phyloP scores from a whole-genome alignment of 2,888 invertebrate species.

The Eupithecia inturbata region DNA sequence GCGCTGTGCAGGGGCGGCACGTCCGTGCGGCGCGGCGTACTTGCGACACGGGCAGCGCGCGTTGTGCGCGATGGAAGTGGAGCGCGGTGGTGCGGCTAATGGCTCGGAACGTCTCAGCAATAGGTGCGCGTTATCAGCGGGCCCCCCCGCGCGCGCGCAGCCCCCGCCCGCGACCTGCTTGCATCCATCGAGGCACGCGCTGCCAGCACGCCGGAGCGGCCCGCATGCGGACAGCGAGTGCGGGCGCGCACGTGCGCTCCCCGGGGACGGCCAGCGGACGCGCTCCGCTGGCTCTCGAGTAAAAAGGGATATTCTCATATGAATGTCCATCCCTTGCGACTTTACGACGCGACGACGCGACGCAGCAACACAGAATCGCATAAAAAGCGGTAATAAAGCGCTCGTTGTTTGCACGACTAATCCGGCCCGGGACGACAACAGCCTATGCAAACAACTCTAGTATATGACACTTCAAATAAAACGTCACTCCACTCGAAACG shows the following conservation, averaged over 20 bases:
- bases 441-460: conserved; percentile 78
- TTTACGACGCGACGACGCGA: not conserved
- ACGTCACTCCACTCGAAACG: conserved; percentile 61
- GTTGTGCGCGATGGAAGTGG: conserved; percentile 23
- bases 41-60: conserved; percentile 55
- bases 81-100: conserved; percentile 60
- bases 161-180: conserved; percentile 57
- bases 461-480: conserved; percentile 73
- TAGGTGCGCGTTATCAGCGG: not conserved
- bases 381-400: conserved; percentile 32
- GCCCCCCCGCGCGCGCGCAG: not conserved
- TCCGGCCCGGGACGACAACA: conserved; percentile 59
- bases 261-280: not conserved
- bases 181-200: conserved; percentile 30
- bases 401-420: conserved; percentile 56
- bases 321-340: not conserved
- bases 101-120: conserved; percentile 66
- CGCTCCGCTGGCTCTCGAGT: not conserved
- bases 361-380: not conserved
- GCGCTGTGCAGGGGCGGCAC: conserved; percentile 41
- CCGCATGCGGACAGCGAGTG: not conserved
- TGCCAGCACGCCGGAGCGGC: not conserved
- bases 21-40: conserved; percentile 15
- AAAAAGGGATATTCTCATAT: not conserved
- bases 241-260: not conserved